A percentile compares a stretch with the other conserved stretches of the same genome.
phyloP scores from a whole-genome alignment of 2,888 invertebrate species.

The Agonopterix heracliana region DNA sequence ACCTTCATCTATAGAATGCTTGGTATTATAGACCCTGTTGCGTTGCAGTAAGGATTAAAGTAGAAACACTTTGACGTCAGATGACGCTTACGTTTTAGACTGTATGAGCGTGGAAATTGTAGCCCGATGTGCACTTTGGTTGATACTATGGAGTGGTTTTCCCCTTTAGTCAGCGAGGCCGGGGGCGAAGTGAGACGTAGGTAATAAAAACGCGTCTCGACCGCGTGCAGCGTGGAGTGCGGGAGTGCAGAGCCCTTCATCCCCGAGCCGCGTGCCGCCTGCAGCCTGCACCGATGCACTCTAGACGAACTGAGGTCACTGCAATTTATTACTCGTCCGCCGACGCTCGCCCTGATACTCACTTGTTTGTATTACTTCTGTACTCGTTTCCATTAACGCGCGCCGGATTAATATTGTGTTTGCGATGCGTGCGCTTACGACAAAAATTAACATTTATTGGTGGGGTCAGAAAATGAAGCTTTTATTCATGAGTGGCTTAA shows the following conservation, averaged over 20 bases:
- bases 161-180: conserved; percentile 47
- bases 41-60: not conserved
- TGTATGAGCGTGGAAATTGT: conserved; percentile 29
- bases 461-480: conserved; percentile 67
- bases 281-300: conserved; percentile 22
- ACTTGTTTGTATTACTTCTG: conserved; percentile 67
- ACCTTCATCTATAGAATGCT: too few species aligned
- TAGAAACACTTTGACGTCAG: not conserved
- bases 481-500: conserved; percentile 74
- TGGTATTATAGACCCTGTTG: too few species aligned
- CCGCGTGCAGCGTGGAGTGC: conserved; percentile 29
- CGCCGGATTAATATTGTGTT: conserved; percentile 73
- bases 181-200: conserved; percentile 42
- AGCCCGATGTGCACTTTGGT: conserved; percentile 10
- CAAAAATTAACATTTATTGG: conserved; percentile 74
- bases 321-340: conserved; percentile 62
- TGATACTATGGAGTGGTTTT: conserved; percentile 43
- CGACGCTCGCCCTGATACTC: conserved; percentile 37
- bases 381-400: conserved; percentile 72
- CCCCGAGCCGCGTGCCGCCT: conserved; percentile 17
- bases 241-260: conserved; percentile 1
- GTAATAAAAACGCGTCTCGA: conserved; percentile 50
- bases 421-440: conserved; percentile 68
- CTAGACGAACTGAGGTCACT: conserved; percentile 51
- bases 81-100: not conserved